Evolutionary conservation across 1,140 invertebrate genomes (phyloP), one percentile per base, ranked within the genome.

Genomic region (Anadara kagoshimensis): DNA sequence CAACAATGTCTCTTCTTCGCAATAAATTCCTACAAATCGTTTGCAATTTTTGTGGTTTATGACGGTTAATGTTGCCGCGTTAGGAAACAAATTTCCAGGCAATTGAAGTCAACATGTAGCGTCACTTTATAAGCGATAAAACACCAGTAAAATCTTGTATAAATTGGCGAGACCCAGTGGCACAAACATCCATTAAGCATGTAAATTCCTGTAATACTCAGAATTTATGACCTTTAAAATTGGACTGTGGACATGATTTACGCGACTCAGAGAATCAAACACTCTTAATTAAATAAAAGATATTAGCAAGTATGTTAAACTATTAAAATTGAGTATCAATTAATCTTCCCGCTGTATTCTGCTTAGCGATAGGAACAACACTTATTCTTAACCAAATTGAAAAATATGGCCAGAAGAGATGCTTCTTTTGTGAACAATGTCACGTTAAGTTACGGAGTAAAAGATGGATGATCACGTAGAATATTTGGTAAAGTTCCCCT

Each of bases 381-480:
- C n/a, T 41, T 59, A 16, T 41, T 59, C 57, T 18, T 11, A 29
- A 36, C 26, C 36, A 59, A 59, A 41, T 29, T 29, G 20, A 59
- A 59, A 59, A 59, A 61, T 53, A 61, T 69, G 62, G 57, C 67
- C 67, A 61, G 67, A 62, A 56, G 67, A 62, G 26, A 69, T 61
- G 20, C 43, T 51, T 54, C 22, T 29, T 69, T 61, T 69, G 57
- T 62, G 49, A 53, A 61, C 44, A 69, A 69, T 36, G 53, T 69
- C 67, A 69, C 59, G 71, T 73, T 68, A 65, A 58, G 66, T 59
- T 64, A 69, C 66, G 29, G 69, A 61, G 63, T 51, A 75, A 22
- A 69, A 69, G 73, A 75, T 75, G 58, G 66, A 75, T 69, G 73
- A 67, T 69, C 64, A 75, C 59, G 62, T 56, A 57, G 47, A 56